Conservation (phyloP, 1,140 invertebrate species). For the Scylla paramamosain region DNA sequence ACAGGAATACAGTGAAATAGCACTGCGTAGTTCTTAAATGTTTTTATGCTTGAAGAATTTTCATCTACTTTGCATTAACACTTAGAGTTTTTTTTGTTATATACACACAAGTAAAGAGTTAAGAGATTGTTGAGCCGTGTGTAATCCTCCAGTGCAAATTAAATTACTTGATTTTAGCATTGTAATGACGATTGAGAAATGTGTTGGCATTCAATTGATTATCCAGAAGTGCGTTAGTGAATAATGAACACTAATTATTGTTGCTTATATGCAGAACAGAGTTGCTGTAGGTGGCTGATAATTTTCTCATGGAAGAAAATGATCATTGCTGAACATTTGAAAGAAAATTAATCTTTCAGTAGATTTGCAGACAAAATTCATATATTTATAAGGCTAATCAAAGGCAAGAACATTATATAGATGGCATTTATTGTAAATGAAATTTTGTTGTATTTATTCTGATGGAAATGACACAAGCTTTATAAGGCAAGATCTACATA, state of each 20-base stretch:
- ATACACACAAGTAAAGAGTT: background rate
- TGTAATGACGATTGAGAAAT: background rate
- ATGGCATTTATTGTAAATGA: conserved; percentile 24
- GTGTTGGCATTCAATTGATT: too few relatives aligned
- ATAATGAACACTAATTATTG: background rate
- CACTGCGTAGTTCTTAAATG: background rate
- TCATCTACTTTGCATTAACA: background rate
- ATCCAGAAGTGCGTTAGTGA: background rate
- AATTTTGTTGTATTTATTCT: background rate
- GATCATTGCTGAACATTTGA: background rate
- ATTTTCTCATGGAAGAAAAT: too few relatives aligned
- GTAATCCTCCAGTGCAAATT: background rate
- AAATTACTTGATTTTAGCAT: background rate
- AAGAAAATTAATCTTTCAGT: background rate
- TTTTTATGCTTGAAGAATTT: background rate
- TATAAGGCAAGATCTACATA: conserved; percentile 1
- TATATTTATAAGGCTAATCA: background rate
- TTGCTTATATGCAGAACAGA: background rate
- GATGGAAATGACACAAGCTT: background rate
- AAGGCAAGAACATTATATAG: background rate
- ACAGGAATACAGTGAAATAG: background rate
- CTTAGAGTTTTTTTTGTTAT: background rate
- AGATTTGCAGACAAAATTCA: background rate
- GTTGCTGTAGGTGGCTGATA: background rate
- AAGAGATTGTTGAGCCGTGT: background rate